Evolutionary conservation across 2,888 invertebrate species (phyloP).

Genomic region (Slavum lentiscoides): DNA sequence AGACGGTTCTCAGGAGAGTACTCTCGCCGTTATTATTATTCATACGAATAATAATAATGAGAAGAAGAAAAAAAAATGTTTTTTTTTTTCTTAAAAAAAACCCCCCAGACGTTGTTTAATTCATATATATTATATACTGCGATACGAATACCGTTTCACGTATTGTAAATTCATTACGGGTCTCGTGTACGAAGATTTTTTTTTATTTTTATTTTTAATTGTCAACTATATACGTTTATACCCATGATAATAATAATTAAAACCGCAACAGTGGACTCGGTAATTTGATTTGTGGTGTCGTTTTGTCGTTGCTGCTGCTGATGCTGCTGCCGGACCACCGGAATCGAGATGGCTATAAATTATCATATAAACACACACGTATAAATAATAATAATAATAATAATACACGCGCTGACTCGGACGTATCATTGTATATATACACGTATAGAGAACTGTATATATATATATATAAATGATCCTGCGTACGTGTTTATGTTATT

Average conservation of each 20-base stretch:
- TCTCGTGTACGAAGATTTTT: conserved; percentile 14
- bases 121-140: conserved; percentile 31
- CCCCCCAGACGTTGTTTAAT: conserved; percentile 51
- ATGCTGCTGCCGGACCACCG: conserved; percentile 44
- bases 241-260: conserved; percentile 32
- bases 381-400: not conserved
- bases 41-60: conserved; percentile 13
- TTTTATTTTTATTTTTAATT: too few relatives aligned
- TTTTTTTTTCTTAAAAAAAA: not conserved
- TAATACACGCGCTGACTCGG: not conserved
- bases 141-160: conserved; percentile 32
- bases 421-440: not conserved
- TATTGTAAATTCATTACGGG: conserved; percentile 52
- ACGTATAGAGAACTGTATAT: too few relatives aligned
- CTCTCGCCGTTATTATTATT: conserved; percentile 29
- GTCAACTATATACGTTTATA: conserved; percentile 1
- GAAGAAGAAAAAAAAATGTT: not conserved
- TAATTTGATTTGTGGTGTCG: conserved; percentile 52
- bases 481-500: not conserved
- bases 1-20: conserved; percentile 48
- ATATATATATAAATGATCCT: not conserved
- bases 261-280: conserved; percentile 47
- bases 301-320: conserved; percentile 28
- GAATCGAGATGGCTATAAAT: conserved; percentile 52
- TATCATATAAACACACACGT: not conserved